Conservation (phyloP, 2,113 vertebrate species). For the Sphyrna mokarran region DNA sequence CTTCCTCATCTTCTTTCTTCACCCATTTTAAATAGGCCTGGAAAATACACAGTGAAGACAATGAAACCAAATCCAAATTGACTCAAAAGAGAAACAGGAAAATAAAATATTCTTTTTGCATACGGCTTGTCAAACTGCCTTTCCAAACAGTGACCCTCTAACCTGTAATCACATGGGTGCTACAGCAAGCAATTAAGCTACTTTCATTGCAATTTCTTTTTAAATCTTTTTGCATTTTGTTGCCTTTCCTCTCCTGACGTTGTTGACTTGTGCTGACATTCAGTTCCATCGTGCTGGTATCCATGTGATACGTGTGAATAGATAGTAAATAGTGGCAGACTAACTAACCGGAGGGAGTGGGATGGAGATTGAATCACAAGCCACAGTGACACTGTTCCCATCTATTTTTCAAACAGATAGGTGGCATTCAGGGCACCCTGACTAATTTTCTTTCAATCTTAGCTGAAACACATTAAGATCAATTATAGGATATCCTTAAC, state of each 20-base stretch:
- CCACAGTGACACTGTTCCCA: neutral
- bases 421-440: neutral
- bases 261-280: neutral
- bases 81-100: neutral
- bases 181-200: neutral
- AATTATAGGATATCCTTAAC: neutral
- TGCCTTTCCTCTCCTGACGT: neutral
- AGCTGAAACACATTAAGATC: neutral
- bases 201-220: neutral
- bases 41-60: conserved; percentile 30
- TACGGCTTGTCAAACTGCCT: neutral
- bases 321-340: neutral
- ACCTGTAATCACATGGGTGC: neutral
- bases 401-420: neutral
- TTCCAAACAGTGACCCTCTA: neutral
- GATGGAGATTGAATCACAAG: neutral
- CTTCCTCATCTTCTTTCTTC: conserved; percentile 71
- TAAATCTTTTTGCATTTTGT: neutral
- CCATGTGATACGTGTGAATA: neutral
- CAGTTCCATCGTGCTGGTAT: neutral
- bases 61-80: neutral
- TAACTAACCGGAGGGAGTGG: neutral
- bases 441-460: neutral
- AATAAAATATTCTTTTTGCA: neutral
- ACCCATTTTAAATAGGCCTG: conserved; percentile 90